Percentiles rank a stretch among this genome's conserved stretches.
Conservation (phyloP, 1,140 invertebrate species). For the Drosophila burlai region DNA sequence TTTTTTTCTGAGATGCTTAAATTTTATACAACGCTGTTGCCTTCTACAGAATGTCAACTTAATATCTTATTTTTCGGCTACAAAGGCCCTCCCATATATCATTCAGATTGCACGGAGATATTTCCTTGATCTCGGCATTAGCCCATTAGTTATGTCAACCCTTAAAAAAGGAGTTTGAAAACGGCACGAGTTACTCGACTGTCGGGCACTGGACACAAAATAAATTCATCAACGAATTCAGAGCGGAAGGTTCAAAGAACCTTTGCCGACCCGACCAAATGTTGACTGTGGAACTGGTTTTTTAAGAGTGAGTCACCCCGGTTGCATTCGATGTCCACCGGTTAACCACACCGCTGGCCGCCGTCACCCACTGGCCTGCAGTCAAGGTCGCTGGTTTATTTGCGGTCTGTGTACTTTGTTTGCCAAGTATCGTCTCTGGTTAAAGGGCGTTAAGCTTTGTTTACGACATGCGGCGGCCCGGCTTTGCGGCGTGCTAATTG, state of each 20-base stretch:
- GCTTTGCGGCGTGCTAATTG: slow-evolving; percentile 67
- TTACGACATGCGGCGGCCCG: slow-evolving; percentile 43
- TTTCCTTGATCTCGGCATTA: slow-evolving; percentile 41
- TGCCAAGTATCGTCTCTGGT: slow-evolving; percentile 35
- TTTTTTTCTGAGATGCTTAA: background rate
- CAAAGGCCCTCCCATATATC: slow-evolving; percentile 13
- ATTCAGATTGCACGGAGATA: slow-evolving; percentile 26
- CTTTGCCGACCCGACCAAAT: slow-evolving; percentile 47
- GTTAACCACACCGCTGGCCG: slow-evolving; percentile 18
- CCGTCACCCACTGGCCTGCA: slow-evolving; percentile 28
- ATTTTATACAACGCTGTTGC: background rate
- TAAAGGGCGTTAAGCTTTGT: slow-evolving; percentile 67
- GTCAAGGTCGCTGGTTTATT: slow-evolving; percentile 69
- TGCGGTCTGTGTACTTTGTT: slow-evolving; percentile 66
- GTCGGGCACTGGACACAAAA: slow-evolving; percentile 64
- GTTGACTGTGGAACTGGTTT: slow-evolving; percentile 50
- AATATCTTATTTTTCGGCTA: slow-evolving; percentile 15
- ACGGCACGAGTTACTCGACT: slow-evolving; percentile 65
- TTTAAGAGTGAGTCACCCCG: slow-evolving; percentile 38
- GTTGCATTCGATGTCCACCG: slow-evolving; percentile 35
- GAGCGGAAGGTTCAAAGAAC: slow-evolving; percentile 66
- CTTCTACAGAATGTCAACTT: background rate
- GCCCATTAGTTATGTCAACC: slow-evolving; percentile 51
- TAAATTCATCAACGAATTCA: slow-evolving; percentile 66
- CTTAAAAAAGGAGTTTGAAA: slow-evolving; percentile 34